phyloP scores from a whole-genome alignment of 1,140 invertebrate species.

The Polypedilum pembai region DNA sequence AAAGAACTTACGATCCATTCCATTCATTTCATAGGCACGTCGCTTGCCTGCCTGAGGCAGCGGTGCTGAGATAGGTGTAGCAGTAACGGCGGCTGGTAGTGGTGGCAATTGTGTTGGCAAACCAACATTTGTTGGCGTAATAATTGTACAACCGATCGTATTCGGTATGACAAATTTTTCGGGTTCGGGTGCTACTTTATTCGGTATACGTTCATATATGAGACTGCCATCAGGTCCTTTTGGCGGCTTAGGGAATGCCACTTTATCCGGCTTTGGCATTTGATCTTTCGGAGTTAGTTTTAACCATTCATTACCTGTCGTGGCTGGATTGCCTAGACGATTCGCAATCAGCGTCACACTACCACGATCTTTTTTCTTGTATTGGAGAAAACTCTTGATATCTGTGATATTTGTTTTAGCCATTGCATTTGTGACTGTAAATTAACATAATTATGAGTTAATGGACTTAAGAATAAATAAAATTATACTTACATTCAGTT shows the following conservation, averaged over 20 bases:
- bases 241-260: conserved; percentile 80
- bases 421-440: conserved; percentile 53
- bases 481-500: conserved; percentile 62
- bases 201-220: conserved; percentile 73
- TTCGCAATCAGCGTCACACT: conserved; percentile 71
- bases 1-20: conserved; percentile 66
- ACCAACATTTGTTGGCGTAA: conserved; percentile 47
- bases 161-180: conserved; percentile 47
- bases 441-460: conserved; percentile 25
- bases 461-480: background rate
- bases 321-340: conserved; percentile 59
- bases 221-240: conserved; percentile 78
- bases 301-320: conserved; percentile 68
- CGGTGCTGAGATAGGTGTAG: conserved; percentile 47
- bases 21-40: conserved; percentile 77
- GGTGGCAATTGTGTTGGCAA: background rate
- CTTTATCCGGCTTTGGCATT: conserved; percentile 67
- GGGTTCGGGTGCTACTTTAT: conserved; percentile 57
- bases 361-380: conserved; percentile 52
- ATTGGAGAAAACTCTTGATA: conserved; percentile 50
- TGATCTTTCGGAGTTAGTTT: conserved; percentile 68
- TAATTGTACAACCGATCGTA: conserved; percentile 30
- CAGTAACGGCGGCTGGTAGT: conserved; percentile 46
- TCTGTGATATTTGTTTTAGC: conserved; percentile 53
- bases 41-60: conserved; percentile 56